Evolutionary conservation across 2,797 vertebrate genomes (phyloP), one percentile per base, ranked within the genome.

Genomic region (Rallus crepitans): DNA sequence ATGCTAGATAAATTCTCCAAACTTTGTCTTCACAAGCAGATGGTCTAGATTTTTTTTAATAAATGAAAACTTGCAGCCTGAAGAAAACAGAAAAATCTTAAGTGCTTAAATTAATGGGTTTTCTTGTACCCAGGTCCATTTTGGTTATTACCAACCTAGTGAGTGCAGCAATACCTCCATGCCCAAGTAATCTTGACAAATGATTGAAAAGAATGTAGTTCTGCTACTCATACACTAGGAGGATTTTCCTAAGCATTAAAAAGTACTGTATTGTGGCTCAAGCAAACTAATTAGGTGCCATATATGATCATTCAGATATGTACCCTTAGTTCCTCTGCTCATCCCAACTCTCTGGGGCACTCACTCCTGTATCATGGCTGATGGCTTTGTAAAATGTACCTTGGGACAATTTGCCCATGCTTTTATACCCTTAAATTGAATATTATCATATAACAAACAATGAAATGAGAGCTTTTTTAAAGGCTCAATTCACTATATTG

Each of bases 1-100:
- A 72, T 53, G 59, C 66, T 86, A 40, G 39, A 60, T 59, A 82
- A 80, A 66, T 93, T 90, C 61, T 90, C 20, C n/a, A 77, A 84
- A 75, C 25, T 12, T 72, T 65, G 82, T 37, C 33, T 95, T 82
- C 64, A 60, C 24, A 94, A 93, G 57, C 50, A 93, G 86, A 80
- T 71, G 73, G 60, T 52, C 75, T 89, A 68, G 35, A 55, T 39
- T 78, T 79, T 71, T 12, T 14, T 52, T 52, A 83, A 82, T 90
- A 87, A 92, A 75, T 64, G 15, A 90, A 82, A 60, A 75, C 48
- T 33, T 90, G 53, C 45, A 63, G 84, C 89, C 31, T 93, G 83
- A 91, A 90, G 40, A 57, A 80, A 89, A 45, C 20, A 79, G 63
- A 83, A 91, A 37, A 79, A 47, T 71, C 5, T 65, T 28, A 82